Evolutionary conservation across 2,113 vertebrate genomes (phyloP), one percentile per base, ranked within the genome.

Genomic region (Peromyscus leucopus): DNA sequence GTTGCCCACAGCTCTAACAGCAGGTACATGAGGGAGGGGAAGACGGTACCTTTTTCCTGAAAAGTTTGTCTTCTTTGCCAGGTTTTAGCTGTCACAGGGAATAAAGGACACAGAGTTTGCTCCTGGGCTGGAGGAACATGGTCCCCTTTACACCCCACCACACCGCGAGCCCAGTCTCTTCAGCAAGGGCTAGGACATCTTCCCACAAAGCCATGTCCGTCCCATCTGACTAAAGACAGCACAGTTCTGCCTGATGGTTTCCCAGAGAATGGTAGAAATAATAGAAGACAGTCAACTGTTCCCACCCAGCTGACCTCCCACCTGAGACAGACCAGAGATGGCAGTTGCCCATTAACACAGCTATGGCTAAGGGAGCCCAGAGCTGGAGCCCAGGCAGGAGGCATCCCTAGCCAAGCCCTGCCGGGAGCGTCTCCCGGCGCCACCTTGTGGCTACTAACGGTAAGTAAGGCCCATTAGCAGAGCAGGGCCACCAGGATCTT

Each of bases 61-160:
- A 98, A 97, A 98, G 97, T 93, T 98, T 99, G 78, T 98, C 98
- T 97, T 99, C 98, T 98, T 98, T 98, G 94, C 98, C 98, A 88
- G 98, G 97, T 97, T 99, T 98, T 74, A 98, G 96, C 98, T 99
- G 96, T 80, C 83, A 90, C 63, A 96, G 97, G 72, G 97, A 97
- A 97, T 85, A 97, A 96, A 98, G 79, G 63, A 85, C 2, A 19
- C 39, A 93, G 69, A 91, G 94, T 75, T 97, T 96, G 97, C 48
- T 86, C 78, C 80, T 59, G 5, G 59, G 67, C 10, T 90, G 3
- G 0, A 21, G 48, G 69, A 79, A 59, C 15, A 39, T 7, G n/a
- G 63, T 46, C 59, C 82, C 93, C 80, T 94, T 39, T 4, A 51
- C 17, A 67, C 46, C 36, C 75, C 42, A 21, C 24, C 92, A 76